phyloP scores from a whole-genome alignment of 2,888 invertebrate genomes.

The Molanna angustata region DNA sequence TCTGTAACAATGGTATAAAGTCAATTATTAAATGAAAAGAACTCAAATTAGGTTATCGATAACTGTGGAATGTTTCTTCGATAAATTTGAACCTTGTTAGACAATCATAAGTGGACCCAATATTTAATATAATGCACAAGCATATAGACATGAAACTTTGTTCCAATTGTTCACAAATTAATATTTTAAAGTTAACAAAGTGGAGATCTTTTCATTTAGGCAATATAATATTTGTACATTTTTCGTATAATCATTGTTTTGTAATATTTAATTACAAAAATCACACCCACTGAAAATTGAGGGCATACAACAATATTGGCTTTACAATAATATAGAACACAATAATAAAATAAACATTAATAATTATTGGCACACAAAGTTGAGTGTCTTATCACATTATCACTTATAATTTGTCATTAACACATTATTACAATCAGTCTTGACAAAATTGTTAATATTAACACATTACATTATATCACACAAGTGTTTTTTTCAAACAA shows the following conservation, averaged over 20 bases:
- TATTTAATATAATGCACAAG: too few species aligned
- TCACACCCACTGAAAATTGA: constrained; percentile 12
- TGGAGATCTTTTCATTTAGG: constrained; percentile 21
- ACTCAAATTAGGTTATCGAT: constrained; percentile 10
- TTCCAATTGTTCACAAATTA: not conserved
- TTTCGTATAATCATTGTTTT: constrained; percentile 13
- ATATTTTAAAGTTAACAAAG: not conserved
- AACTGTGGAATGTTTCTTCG: constrained; percentile 16
- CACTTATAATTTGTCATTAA: constrained; percentile 27
- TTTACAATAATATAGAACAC: constrained; percentile 18
- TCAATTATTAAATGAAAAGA: not conserved
- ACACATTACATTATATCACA: constrained; percentile 4
- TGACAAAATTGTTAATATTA: constrained; percentile 14
- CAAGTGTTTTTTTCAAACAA: not conserved
- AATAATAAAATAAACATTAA: constrained; percentile 8
- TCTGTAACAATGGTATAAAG: constrained; percentile 13
- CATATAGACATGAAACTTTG: too few species aligned
- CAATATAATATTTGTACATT: constrained; percentile 28
- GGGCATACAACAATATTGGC: constrained; percentile 4
- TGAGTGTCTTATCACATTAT: constrained; percentile 32
- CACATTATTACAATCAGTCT: constrained; percentile 28
- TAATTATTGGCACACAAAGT: constrained; percentile 32
- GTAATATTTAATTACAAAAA: not conserved
- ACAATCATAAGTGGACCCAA: not conserved
- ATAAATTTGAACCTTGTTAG: not conserved